These are phyloP conservation scores for Xylophagus ater DNA, from an alignment of 2,888 invertebrate genomes.

Conservation along the genomic window DNA sequence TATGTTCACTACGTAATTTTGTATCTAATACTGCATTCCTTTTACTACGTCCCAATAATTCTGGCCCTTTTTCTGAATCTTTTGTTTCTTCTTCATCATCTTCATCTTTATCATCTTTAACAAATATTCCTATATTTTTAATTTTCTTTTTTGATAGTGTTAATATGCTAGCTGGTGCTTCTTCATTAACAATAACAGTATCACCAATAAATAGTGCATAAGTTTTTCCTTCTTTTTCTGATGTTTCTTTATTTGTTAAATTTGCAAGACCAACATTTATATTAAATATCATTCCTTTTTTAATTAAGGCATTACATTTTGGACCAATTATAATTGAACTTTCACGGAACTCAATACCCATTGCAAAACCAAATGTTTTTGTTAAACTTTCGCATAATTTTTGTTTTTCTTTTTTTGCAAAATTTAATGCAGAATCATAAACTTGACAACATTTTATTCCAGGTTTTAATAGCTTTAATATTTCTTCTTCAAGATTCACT, in stretches of 20 bases:
- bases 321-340: constrained; percentile 84
- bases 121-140: constrained; percentile 89
- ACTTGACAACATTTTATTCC: constrained; percentile 76
- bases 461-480: constrained; percentile 71
- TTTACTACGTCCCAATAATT: constrained; percentile 52
- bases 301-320: constrained; percentile 67
- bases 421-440: constrained; percentile 69
- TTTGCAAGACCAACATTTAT: constrained; percentile 85
- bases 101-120: constrained; percentile 81
- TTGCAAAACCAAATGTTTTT: constrained; percentile 93
- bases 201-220: constrained; percentile 95
- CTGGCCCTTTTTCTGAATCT: constrained; percentile 45
- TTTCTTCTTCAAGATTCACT: constrained; percentile 78
- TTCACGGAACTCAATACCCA: constrained; percentile 97
- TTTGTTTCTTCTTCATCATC: constrained; percentile 70
- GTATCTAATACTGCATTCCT: constrained; percentile 87
- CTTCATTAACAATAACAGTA: constrained; percentile 90
- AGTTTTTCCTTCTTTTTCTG: constrained; percentile 75
- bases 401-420: constrained; percentile 79
- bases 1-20: constrained; percentile 86
- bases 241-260: constrained; percentile 67
- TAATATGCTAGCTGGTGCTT: constrained; percentile 70
- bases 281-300: constrained; percentile 95
- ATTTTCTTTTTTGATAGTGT: constrained; percentile 91
- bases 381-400: constrained; percentile 79